Evolutionary conservation across 2,888 invertebrate genomes (phyloP).

Genomic region (Chironomus tentans): DNA sequence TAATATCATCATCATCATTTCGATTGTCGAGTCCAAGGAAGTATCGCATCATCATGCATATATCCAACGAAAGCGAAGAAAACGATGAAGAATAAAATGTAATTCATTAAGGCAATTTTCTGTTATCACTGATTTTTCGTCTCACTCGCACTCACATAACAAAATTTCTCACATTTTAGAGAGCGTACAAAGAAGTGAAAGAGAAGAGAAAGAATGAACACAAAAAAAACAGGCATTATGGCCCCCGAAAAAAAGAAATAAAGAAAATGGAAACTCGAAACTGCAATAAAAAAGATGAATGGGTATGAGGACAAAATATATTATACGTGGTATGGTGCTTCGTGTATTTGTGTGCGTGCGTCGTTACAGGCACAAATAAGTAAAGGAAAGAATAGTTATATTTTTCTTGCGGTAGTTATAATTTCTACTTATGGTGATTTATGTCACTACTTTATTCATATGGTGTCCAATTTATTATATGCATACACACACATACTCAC

Average conservation of each 20-base stretch:
- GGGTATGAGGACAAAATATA: conserved; percentile 23
- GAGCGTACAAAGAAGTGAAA: not conserved
- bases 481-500: too few species aligned
- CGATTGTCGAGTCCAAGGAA: not conserved
- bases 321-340: not conserved
- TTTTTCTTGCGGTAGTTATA: not conserved
- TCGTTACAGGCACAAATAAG: not conserved
- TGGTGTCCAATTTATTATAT: not conserved
- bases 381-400: not conserved
- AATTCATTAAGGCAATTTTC: conserved; percentile 9
- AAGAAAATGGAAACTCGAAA: conserved; percentile 26
- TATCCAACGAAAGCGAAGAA: not conserved
- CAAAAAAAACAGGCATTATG: not conserved
- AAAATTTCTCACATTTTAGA: too few species aligned
- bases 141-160: not conserved
- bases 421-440: not conserved
- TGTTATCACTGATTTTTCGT: conserved; percentile 9
- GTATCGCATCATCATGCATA: too few species aligned
- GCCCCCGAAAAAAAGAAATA: conserved; percentile 19
- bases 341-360: not conserved
- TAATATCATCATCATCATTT: not conserved
- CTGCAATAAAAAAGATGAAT: conserved; percentile 26
- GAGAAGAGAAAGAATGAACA: not conserved
- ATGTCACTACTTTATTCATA: not conserved
- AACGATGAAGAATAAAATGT: not conserved